Percentiles rank a stretch among this genome's conserved stretches.
These are phyloP conservation scores for Euzetes globulus DNA, from an alignment of 2,888 invertebrate genomes.

Conservation along the genomic window DNA sequence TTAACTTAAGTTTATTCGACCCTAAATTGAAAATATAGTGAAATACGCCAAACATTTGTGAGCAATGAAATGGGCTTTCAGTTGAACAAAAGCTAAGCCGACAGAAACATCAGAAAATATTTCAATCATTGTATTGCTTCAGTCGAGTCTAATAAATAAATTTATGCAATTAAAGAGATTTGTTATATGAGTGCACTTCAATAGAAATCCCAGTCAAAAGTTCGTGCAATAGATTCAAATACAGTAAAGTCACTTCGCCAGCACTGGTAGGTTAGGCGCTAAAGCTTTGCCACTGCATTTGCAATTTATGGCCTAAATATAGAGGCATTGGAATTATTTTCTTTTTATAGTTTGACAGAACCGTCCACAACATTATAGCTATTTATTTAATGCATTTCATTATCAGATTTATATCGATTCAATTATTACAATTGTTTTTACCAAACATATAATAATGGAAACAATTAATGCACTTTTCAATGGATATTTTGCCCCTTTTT, in stretches of 20 bases:
- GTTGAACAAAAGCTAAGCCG: not conserved
- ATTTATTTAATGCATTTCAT: too few species aligned
- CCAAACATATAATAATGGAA: too few species aligned
- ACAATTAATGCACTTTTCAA: too few species aligned
- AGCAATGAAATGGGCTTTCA: not conserved
- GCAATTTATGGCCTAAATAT: not conserved
- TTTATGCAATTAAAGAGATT: conserved; percentile 21
- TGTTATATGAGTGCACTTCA: conserved; percentile 7
- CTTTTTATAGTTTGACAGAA: too few species aligned
- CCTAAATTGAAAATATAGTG: not conserved
- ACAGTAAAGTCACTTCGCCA: not conserved
- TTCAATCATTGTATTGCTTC: not conserved
- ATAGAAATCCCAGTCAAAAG: not conserved
- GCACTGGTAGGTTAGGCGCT: not conserved
- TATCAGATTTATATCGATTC: too few species aligned
- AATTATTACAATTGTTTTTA: too few species aligned
- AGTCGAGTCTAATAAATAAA: not conserved
- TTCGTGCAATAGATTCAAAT: conserved; percentile 8
- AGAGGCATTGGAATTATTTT: too few species aligned
- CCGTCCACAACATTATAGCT: too few species aligned
- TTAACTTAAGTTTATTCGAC: not conserved
- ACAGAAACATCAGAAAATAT: not conserved
- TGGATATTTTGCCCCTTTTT: too few species aligned
- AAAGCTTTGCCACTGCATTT: not conserved
- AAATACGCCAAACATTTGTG: not conserved